Percentiles rank a stretch among this genome's conserved stretches.
Conservation (phyloP, 2,797 vertebrate species). For the Eutrigla gurnardus region DNA sequence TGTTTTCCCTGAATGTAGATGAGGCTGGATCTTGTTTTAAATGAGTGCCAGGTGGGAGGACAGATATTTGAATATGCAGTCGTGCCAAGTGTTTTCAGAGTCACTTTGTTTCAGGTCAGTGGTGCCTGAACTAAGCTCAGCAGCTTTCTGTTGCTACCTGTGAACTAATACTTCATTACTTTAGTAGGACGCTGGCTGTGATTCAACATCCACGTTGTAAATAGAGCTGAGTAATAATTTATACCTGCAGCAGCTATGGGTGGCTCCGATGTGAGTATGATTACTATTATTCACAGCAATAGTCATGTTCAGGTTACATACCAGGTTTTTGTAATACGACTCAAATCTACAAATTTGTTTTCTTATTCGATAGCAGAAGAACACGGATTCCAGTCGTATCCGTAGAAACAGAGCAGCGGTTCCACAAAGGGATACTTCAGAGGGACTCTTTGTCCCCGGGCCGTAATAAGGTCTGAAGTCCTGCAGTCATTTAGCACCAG, state of each 20-base stretch:
- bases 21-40: conserved; percentile 23
- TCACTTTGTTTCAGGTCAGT: conserved; percentile 46
- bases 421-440: conserved; percentile 35
- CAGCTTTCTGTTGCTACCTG: not conserved
- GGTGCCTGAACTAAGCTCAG: conserved; percentile 5
- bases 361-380: not conserved
- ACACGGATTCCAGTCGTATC: conserved; percentile 7
- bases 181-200: conserved; percentile 3
- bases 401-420: conserved; percentile 15
- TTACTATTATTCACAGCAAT: conserved; percentile 26
- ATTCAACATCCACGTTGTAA: conserved; percentile 47
- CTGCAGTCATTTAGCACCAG: conserved; percentile 52
- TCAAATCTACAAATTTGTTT: conserved; percentile 12
- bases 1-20: conserved; percentile 28
- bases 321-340: not conserved
- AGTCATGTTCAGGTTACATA: conserved; percentile 2
- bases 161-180: conserved; percentile 36
- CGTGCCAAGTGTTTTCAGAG: conserved; percentile 8
- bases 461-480: conserved; percentile 47
- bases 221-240: conserved; percentile 32
- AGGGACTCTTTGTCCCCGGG: conserved; percentile 40
- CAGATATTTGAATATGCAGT: conserved; percentile 31
- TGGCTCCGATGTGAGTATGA: conserved; percentile 16
- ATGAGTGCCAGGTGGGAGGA: conserved; percentile 34
- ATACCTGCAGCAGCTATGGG: conserved; percentile 29